Conservation (phyloP, 2,113 vertebrate genomes). For the Ptychochromis oligacanthus region DNA sequence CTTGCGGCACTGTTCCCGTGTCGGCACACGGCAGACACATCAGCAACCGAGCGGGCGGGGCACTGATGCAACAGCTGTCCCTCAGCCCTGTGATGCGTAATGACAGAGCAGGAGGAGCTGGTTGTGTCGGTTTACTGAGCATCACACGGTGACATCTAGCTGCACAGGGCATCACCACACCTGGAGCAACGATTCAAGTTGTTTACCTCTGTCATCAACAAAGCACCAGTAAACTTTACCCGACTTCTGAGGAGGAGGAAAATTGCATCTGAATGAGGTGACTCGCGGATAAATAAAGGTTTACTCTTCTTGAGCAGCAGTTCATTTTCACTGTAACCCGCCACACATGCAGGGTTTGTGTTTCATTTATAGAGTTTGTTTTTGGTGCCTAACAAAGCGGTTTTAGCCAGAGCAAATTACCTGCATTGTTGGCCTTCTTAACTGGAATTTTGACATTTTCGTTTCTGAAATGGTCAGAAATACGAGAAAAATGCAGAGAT, state of each 20-base stretch:
- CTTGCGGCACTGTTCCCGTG: not conserved
- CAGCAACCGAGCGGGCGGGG: constrained; percentile 48
- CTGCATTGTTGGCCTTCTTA: not conserved
- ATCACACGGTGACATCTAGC: constrained; percentile 54
- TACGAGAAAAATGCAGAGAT: not conserved
- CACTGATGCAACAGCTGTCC: constrained; percentile 67
- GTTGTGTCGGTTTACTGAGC: constrained; percentile 54
- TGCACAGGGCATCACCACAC: constrained; percentile 49
- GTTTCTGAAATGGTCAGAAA: not conserved
- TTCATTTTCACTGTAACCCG: not conserved
- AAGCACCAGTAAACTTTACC: constrained; percentile 3
- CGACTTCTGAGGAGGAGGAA: not conserved
- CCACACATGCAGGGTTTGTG: not conserved
- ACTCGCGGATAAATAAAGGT: not conserved
- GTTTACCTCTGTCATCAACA: constrained; percentile 62
- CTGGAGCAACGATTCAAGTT: constrained; percentile 63
- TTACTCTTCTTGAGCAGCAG: not conserved
- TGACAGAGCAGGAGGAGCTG: constrained; percentile 67
- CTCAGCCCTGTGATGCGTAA: constrained; percentile 36
- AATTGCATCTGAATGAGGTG: not conserved
- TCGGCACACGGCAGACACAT: not conserved
- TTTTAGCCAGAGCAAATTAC: not conserved
- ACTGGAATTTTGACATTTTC: not conserved
- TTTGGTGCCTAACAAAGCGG: not conserved
- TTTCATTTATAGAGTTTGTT: not conserved